Evolutionary conservation across 1,140 invertebrate genomes (phyloP).

Genomic region (Drosophila equinoxialis): DNA sequence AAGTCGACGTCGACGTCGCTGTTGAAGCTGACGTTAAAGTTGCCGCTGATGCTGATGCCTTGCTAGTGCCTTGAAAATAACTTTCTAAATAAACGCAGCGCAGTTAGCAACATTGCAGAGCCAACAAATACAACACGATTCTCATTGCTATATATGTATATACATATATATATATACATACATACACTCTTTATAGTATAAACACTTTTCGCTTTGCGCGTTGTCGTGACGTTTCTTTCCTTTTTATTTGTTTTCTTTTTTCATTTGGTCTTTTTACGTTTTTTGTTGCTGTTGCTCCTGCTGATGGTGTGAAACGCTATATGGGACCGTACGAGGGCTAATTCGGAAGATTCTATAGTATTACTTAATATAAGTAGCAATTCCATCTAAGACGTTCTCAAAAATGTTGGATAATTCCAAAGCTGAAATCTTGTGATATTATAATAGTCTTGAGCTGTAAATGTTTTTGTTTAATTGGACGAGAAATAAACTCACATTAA

Average conservation of each 20-base stretch:
- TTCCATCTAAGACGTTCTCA: too few relatives aligned
- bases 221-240: constrained; percentile 68
- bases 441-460: too few relatives aligned
- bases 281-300: not conserved
- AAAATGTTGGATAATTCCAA: too few relatives aligned
- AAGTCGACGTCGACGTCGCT: not conserved
- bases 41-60: constrained; percentile 21
- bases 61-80: constrained; percentile 63
- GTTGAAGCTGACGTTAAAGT: constrained; percentile 17
- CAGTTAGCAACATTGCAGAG: constrained; percentile 60
- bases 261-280: not conserved
- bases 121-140: constrained; percentile 19
- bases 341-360: not conserved
- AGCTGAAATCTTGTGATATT: too few relatives aligned
- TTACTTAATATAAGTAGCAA: too few relatives aligned
- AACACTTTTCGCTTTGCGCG: constrained; percentile 60
- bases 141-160: constrained; percentile 12
- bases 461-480: too few relatives aligned
- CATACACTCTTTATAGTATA: constrained; percentile 14
- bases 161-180: not conserved
- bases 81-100: constrained; percentile 76
- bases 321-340: not conserved
- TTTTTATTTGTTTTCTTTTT: not conserved
- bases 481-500: too few relatives aligned
- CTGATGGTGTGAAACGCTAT: not conserved